Conservation (phyloP, 2,113 vertebrate genomes). For the Chiloscyllium plagiosum region DNA sequence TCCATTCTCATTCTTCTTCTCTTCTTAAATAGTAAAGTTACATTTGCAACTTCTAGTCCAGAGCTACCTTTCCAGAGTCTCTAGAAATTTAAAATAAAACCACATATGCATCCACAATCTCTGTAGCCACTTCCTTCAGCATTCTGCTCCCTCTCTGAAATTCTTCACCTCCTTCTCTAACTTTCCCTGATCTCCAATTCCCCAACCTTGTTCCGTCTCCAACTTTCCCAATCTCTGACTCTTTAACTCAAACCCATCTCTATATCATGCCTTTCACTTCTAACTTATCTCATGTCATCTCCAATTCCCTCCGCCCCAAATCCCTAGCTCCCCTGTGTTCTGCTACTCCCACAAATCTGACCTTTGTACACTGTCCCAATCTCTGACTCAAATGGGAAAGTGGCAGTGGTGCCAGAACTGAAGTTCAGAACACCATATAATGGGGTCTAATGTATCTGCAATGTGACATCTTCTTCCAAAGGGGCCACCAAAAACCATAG, state of each 20-base stretch:
- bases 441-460: too few relatives aligned
- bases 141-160: background rate
- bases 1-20: too few relatives aligned
- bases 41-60: too few relatives aligned
- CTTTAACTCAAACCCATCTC: background rate
- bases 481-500: too few relatives aligned
- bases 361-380: background rate
- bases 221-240: background rate
- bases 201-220: background rate
- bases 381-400: background rate
- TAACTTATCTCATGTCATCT: background rate
- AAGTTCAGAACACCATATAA: too few relatives aligned
- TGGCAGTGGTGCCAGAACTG: too few relatives aligned
- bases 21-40: too few relatives aligned
- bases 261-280: background rate
- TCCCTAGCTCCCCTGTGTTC: background rate
- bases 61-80: too few relatives aligned
- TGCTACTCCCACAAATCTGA: background rate
- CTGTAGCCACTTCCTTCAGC: background rate
- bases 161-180: background rate
- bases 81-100: too few relatives aligned
- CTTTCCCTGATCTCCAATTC: background rate
- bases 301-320: too few relatives aligned
- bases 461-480: too few relatives aligned
- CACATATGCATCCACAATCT: too few relatives aligned